These are phyloP conservation scores for Mythimna lalbum DNA, from an alignment of 2,888 invertebrate genomes.

Conservation along the genomic window DNA sequence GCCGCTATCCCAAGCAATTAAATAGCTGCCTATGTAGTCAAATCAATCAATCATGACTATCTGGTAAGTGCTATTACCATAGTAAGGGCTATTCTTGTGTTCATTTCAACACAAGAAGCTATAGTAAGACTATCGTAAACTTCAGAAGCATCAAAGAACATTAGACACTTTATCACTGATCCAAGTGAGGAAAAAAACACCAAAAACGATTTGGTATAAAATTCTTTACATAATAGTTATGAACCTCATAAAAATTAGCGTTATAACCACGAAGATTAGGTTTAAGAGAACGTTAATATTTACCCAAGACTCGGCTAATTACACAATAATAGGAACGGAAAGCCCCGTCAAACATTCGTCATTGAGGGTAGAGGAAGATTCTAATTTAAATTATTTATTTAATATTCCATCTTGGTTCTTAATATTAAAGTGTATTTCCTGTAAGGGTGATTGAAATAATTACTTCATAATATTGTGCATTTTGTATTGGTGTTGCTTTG, in stretches of 20 bases:
- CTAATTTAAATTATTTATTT: no score
- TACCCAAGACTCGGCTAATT: conserved; percentile 12
- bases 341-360: conserved; percentile 8
- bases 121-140: background rate
- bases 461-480: no score
- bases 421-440: no score
- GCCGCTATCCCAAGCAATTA: background rate
- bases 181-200: background rate
- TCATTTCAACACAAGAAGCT: background rate
- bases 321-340: conserved; percentile 14
- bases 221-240: conserved; percentile 18
- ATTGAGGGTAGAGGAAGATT: conserved; percentile 10
- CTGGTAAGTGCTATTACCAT: background rate
- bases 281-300: conserved; percentile 41
- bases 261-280: conserved; percentile 1
- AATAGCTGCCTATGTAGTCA: no score
- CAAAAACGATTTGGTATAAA: background rate
- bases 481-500: no score
- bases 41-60: background rate
- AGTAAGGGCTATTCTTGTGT: background rate
- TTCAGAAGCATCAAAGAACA: background rate
- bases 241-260: background rate
- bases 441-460: no score
- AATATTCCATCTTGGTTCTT: no score
- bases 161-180: background rate